Evolutionary conservation across 2,888 invertebrate species (phyloP).

Genomic region (Campaea margaritaria): DNA sequence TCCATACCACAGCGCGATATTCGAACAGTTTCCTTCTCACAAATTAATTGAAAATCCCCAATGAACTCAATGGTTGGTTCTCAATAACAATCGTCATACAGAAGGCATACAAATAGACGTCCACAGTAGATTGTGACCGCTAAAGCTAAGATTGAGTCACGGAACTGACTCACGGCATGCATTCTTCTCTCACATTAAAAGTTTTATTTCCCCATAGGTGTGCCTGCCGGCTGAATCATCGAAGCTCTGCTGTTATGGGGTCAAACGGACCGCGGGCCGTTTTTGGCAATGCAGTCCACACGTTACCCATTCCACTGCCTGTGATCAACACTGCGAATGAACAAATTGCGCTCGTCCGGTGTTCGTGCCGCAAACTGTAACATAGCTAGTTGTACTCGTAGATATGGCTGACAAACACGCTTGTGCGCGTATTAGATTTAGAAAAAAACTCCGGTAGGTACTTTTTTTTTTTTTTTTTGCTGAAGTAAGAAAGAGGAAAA

Average conservation of each 20-base stretch:
- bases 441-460: not conserved
- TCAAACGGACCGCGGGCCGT: slow-evolving; percentile 40
- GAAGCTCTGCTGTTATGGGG: slow-evolving; percentile 45
- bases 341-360: slow-evolving; percentile 79
- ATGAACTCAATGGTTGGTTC: slow-evolving; percentile 10
- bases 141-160: slow-evolving; percentile 71
- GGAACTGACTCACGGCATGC: slow-evolving; percentile 59
- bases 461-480: not conserved
- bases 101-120: slow-evolving; percentile 47
- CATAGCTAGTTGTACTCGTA: slow-evolving; percentile 44
- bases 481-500: slow-evolving; percentile 10
- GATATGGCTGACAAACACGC: slow-evolving; percentile 29
- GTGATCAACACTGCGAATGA: slow-evolving; percentile 73
- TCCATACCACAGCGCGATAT: not conserved
- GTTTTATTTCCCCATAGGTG: slow-evolving; percentile 73
- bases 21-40: slow-evolving; percentile 23
- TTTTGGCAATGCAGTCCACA: slow-evolving; percentile 49
- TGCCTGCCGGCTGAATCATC: slow-evolving; percentile 69
- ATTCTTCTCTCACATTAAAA: slow-evolving; percentile 58
- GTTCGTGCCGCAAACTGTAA: slow-evolving; percentile 69
- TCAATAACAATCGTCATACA: slow-evolving; percentile 44
- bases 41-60: slow-evolving; percentile 3
- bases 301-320: slow-evolving; percentile 75
- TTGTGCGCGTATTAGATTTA: not conserved
- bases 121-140: slow-evolving; percentile 57